A percentile compares a stretch with the other conserved stretches of the same genome.
These are phyloP conservation scores for Pterocles gutturalis DNA, from an alignment of 2,113 vertebrate species.

Conservation along the genomic window DNA sequence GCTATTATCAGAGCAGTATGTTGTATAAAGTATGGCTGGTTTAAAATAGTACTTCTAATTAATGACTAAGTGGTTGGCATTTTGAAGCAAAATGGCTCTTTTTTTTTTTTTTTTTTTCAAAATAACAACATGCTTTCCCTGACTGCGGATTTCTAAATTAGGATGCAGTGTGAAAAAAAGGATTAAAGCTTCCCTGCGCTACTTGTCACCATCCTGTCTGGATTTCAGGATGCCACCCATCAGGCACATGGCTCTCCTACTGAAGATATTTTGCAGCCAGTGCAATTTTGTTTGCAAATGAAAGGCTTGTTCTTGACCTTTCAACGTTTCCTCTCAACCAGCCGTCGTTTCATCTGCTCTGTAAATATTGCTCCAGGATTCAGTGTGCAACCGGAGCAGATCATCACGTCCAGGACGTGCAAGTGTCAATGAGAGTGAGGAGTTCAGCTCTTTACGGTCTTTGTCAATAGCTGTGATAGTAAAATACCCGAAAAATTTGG, in stretches of 20 bases:
- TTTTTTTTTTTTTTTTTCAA: neutral
- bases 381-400: neutral
- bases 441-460: neutral
- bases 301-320: neutral
- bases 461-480: neutral
- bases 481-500: neutral
- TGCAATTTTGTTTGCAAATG: neutral
- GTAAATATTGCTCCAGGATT: neutral
- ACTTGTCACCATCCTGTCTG: neutral
- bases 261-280: neutral
- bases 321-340: neutral
- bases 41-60: neutral
- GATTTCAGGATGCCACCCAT: neutral
- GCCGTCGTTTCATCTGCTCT: neutral
- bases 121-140: neutral
- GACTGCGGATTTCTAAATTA: neutral
- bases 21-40: rapidly evolving
- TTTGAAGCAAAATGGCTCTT: neutral
- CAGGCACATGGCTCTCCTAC: neutral
- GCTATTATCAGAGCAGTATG: neutral
- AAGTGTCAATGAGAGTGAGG: neutral
- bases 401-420: rapidly evolving
- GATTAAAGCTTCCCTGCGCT: neutral
- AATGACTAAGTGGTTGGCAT: neutral
- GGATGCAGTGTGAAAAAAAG: neutral